A percentile compares a stretch with the other conserved stretches of the same genome.
Conservation (phyloP, 2,113 vertebrate genomes). For the Muntiacus muntjak region DNA sequence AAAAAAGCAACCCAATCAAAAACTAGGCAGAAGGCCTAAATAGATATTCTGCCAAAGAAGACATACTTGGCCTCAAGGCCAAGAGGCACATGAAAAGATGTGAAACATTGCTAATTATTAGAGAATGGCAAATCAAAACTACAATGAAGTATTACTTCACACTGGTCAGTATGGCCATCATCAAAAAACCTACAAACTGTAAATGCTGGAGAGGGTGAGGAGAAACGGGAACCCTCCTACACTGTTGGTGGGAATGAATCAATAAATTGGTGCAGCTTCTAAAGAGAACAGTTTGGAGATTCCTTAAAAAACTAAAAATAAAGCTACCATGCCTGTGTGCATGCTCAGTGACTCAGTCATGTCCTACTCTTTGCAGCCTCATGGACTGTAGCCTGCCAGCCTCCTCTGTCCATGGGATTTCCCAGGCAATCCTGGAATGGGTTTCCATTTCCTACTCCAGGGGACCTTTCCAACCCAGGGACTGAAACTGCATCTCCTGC, state of each 20-base stretch:
- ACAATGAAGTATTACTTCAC: not conserved
- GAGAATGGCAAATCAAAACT: not conserved
- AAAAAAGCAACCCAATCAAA: not conserved
- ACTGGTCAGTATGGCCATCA: not conserved
- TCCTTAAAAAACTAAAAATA: not conserved
- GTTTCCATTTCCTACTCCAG: not conserved
- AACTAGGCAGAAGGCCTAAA: not conserved
- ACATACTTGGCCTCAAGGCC: not conserved
- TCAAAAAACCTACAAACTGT: not conserved
- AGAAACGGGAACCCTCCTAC: not conserved
- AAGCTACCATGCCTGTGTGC: not conserved
- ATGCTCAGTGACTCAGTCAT: not conserved
- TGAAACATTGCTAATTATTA: not conserved
- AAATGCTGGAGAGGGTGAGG: not conserved
- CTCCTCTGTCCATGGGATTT: not conserved
- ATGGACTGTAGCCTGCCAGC: too few species aligned
- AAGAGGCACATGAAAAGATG: not conserved
- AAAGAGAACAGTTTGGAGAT: not conserved
- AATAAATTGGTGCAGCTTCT: not conserved
- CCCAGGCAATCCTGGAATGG: not conserved
- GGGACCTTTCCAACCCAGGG: not conserved
- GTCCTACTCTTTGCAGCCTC: not conserved
- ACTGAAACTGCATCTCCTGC: not conserved
- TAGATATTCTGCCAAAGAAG: not conserved
- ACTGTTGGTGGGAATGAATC: not conserved